Evolutionary conservation across 1,140 invertebrate species (phyloP).

Genomic region (Eupristina koningsbergeri): DNA sequence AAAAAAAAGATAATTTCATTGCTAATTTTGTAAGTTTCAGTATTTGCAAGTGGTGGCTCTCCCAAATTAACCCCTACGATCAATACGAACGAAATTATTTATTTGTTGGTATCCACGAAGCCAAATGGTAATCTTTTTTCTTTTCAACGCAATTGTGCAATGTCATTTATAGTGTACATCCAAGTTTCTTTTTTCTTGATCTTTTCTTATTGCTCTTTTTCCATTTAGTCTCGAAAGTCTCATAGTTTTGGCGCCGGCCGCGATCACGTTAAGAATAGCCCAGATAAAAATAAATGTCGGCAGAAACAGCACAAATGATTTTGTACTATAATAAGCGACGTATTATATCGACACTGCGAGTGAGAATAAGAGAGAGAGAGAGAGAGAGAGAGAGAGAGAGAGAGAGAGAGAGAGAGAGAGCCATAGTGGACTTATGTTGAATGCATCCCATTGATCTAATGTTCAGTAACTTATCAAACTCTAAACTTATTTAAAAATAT

Average conservation of each 20-base stretch:
- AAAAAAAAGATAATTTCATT: no score
- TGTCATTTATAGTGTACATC: conserved; percentile 37
- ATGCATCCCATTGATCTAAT: conserved; percentile 21
- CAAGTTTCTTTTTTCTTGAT: conserved; percentile 46
- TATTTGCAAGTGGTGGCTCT: no score
- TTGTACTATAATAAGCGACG: conserved; percentile 47
- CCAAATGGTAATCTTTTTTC: background rate
- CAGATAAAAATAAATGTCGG: conserved; percentile 46
- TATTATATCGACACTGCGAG: conserved; percentile 22
- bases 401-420: background rate
- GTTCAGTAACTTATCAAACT: background rate
- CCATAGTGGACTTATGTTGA: background rate
- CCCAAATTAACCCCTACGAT: background rate
- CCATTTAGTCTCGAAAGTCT: conserved; percentile 10
- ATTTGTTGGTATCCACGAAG: conserved; percentile 62
- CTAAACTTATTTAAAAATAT: background rate
- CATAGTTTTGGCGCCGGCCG: conserved; percentile 48
- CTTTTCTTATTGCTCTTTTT: conserved; percentile 2
- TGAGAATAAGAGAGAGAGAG: background rate
- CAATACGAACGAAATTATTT: conserved; percentile 37
- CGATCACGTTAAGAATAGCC: conserved; percentile 45
- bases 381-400: background rate
- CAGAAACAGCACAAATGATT: conserved; percentile 47
- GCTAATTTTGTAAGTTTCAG: no score
- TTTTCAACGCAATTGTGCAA: background rate